These are phyloP conservation scores for Diplazon laetatorius DNA, from an alignment of 2,888 invertebrate genomes.

Conservation along the genomic window DNA sequence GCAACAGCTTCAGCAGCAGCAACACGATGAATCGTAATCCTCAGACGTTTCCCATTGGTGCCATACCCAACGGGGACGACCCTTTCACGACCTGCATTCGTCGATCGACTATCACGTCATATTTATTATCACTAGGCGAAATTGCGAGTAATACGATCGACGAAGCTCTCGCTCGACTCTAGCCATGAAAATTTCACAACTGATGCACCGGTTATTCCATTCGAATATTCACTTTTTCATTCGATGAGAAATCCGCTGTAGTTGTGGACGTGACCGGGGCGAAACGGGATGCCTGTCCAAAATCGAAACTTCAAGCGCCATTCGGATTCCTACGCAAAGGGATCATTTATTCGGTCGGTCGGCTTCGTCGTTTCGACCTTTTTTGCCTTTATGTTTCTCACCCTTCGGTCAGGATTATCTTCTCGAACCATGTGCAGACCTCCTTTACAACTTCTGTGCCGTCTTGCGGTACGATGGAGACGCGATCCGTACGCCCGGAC, in stretches of 20 bases:
- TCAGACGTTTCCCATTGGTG: slow-evolving; percentile 24
- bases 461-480: slow-evolving; percentile 28
- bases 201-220: slow-evolving; percentile 1
- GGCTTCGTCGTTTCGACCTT: too few relatives aligned
- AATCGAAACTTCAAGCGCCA: too few relatives aligned
- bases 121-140: slow-evolving; percentile 52
- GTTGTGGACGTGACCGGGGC: too few relatives aligned
- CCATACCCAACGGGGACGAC: slow-evolving; percentile 18
- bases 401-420: too few relatives aligned
- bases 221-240: slow-evolving; percentile 5
- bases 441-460: background rate
- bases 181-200: background rate
- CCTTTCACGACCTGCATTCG: background rate
- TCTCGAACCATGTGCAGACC: too few relatives aligned
- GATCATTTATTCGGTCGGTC: too few relatives aligned
- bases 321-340: too few relatives aligned
- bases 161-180: background rate
- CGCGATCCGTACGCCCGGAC: slow-evolving; percentile 24
- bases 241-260: slow-evolving; percentile 14
- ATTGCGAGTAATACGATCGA: background rate
- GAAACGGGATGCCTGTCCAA: too few relatives aligned
- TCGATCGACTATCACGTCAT: slow-evolving; percentile 52
- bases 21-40: slow-evolving; percentile 48
- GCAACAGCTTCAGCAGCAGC: slow-evolving; percentile 14
- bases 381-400: too few relatives aligned